Evolutionary conservation across 2,797 vertebrate species (phyloP).

Genomic region (Numenius phaeopus): DNA sequence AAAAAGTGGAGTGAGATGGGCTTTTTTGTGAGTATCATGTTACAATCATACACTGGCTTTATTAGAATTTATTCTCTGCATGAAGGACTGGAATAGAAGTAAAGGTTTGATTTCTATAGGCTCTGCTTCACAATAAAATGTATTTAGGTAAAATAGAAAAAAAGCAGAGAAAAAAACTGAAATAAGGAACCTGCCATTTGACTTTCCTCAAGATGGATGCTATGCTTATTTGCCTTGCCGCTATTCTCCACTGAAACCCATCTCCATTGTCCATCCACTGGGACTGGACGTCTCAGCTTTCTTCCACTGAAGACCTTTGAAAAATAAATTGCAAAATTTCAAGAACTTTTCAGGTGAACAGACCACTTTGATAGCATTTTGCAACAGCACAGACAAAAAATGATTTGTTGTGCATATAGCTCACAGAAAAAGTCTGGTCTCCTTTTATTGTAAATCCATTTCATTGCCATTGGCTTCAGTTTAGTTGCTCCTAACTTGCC

Average conservation of each 20-base stretch:
- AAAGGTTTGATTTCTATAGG: background rate
- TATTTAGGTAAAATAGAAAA: background rate
- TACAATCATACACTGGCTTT: background rate
- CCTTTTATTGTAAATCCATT: background rate
- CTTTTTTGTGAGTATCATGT: background rate
- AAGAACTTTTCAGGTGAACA: background rate
- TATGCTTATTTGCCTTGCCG: constrained; percentile 32
- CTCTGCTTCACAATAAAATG: background rate
- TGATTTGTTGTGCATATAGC: background rate
- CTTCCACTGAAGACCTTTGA: constrained; percentile 67
- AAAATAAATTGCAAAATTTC: background rate
- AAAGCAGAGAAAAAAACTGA: background rate
- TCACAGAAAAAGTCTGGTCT: background rate
- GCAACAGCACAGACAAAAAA: background rate
- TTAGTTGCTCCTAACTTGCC: background rate
- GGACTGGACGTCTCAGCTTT: constrained; percentile 38
- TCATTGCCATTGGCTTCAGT: background rate
- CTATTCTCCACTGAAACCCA: background rate
- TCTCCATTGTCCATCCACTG: constrained; percentile 2
- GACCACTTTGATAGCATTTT: background rate
- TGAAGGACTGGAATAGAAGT: background rate
- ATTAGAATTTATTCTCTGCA: background rate
- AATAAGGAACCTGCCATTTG: background rate
- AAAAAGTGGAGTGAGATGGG: background rate
- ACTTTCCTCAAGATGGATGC: background rate